Evolutionary conservation across 2,888 invertebrate genomes (phyloP).

Genomic region (Cataglyphis livida): DNA sequence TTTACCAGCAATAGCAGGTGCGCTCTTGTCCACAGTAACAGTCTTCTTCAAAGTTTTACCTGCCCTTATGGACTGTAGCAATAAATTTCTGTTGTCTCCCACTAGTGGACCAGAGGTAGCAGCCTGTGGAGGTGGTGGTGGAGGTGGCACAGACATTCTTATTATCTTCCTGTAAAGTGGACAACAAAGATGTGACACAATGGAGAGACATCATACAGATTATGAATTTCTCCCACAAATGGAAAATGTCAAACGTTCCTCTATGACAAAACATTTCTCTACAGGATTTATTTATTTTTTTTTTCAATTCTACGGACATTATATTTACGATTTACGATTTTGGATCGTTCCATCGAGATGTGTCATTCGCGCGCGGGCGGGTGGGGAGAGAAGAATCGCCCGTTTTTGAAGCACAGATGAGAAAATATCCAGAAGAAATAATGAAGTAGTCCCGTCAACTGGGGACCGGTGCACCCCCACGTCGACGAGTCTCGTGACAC

Average conservation of each 20-base stretch:
- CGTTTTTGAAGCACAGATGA: constrained; percentile 21
- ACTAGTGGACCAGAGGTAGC: constrained; percentile 85
- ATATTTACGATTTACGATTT: constrained; percentile 40
- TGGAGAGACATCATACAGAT: not conserved
- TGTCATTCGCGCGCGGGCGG: constrained; percentile 39
- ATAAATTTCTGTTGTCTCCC: constrained; percentile 89
- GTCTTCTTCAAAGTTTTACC: constrained; percentile 94
- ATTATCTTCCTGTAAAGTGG: constrained; percentile 47
- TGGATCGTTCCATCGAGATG: constrained; percentile 43
- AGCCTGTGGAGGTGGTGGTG: constrained; percentile 88
- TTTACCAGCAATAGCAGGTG: constrained; percentile 90
- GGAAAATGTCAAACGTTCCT: not conserved
- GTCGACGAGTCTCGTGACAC: not conserved
- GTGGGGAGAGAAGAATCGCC: constrained; percentile 4
- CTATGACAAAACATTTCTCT: constrained; percentile 10
- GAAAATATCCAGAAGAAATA: constrained; percentile 23
- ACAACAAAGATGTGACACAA: not conserved
- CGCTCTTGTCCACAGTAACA: constrained; percentile 96
- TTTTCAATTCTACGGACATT: constrained; percentile 31
- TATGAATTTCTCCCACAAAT: not conserved
- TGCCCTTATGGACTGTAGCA: constrained; percentile 93
- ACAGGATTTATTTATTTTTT: constrained; percentile 1
- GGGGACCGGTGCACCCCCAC: constrained; percentile 23
- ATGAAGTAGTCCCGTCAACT: constrained; percentile 5
- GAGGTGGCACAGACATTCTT: constrained; percentile 88